Base-by-base conservation (phyloP, 2,888 invertebrate genomes). In the Rhingia campestris region DNA sequence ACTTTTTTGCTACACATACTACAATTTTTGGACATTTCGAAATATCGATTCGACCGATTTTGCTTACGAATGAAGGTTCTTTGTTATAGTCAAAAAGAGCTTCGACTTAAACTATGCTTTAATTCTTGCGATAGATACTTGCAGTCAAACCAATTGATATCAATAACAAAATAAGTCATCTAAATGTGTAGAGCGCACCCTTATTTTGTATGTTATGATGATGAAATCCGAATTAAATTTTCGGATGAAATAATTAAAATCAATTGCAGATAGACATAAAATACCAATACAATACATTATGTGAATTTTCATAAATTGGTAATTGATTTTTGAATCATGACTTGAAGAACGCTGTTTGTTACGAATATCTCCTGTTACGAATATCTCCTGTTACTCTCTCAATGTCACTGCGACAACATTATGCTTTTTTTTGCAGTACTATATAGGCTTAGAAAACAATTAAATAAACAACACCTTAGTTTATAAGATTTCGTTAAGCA, bases 81-180 rank as follows among this genome's bases (percentile, higher is more conserved):
- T 33, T 69, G 59, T 59, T 51, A 33, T 32, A 59, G n/a, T 70
- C 14, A 39, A 70, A 53, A 14, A 22, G 2, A 14, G 6, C 6
- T 41, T 51, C 35, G 47, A 74, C 64, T 56, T 35, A 66, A 41
- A 66, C 58, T 66, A 58, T 22, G 6, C 30, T 9, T 45, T 47
- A 5, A 12, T 63, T 73, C 54, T 73, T 73, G 45, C 54, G 53
- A 63, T 56, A 64, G 32, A 73, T 47, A 30, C 53, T 56, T 0
- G 43, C 58, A 66, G 41, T 49, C 74, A 74, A 64, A 74, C 56
- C 56, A 64, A 74, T 64, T 33, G 54, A 22, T n/a, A 54, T 51
- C n/a, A 53, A 10, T 49, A 22, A 22, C 51, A 37, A 12, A 53
- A n/a, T 45, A 30, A 6, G 1, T 10, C 12, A 32, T 3, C 14